Base-by-base conservation (phyloP, 1,140 invertebrate genomes). In the Halictus rubicundus region DNA sequence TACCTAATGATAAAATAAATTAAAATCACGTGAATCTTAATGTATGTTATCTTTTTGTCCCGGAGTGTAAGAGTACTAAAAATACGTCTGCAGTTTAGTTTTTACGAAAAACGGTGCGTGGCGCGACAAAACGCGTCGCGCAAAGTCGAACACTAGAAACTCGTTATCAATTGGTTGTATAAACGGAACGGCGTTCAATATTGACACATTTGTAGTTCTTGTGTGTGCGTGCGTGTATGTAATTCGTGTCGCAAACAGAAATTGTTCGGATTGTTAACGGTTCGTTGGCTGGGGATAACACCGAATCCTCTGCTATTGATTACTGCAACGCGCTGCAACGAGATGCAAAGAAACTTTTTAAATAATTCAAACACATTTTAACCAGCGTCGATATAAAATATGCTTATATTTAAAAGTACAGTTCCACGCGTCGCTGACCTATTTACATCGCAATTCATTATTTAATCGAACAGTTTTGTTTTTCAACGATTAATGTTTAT, bases 121-220 rank as follows among this genome's bases (percentile, higher is more conserved):
- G 3, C 8, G 4, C 14, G 14, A 21, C 10, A 25, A 14, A 70
- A 10, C 14, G 54, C 52, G 46, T 4, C 66, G 25, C 16, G 39
- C 46, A 27, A 75, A 68, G 49, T 68, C 54, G n/a, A 42, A 60
- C 46, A 12, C n/a, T 54, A 46, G 19, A 14, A 23, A 54, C 54
- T 70, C 75, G 57, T 78, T 78, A 78, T 78, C 75, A 78, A 70
- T 70, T 57, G 49, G 9, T 78, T 61, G 75, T 71, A 70, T 39
- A 78, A 78, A 78, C 75, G 57, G 27, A 60, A 27, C 10, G 42
- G 25, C 3, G 57, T 52, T 70, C 75, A 70, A 70, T 78, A 70
- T 78, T 78, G 75, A 63, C 75, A 23, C 37, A 27, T 70, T 25
- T 70, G 68, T 61, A 52, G 70, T 63, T 52, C 57, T 27, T 70